Base-by-base conservation (phyloP, 1,140 invertebrate genomes). In the Tyrophagus putrescentiae region DNA sequence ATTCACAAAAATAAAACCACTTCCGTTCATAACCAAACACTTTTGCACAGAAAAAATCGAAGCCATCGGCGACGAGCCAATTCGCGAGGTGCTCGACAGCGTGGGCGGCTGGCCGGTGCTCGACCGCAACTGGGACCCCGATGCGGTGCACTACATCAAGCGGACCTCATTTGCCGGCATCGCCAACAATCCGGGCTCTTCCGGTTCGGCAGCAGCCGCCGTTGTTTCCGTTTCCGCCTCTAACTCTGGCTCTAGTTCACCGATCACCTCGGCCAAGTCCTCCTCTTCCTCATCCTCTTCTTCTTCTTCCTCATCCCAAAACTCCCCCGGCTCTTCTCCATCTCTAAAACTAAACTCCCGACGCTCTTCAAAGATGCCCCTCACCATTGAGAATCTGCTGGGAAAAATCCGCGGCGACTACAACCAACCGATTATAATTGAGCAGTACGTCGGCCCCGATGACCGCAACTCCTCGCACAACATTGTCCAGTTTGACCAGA, bases 81-180 rank as follows among this genome's bases (percentile, higher is more conserved):
- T 91, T 3, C 67, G 79, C 5, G 75, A 79, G 0, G 82, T 89
- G 65, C 70, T 92, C 39, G 75, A 78, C 23, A 73, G 77, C 21
- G 72, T 94, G 4, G 89, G 89, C 13, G 88, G 87, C 4, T 94
- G 89, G 89, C 91, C 91, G 0, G 82, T 91, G 5, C 72, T 92
- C 0, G 80, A 85, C 64, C 84, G 82, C 0, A 76, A 76, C 53
- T 89, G 85, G 85, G 71, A 67, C 1, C 42, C 61, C 4, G 41
- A 73, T 75, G 1, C 79, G 79, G 65, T 39, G 61, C 62, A 32
- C 36, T 41, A 25, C 45, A 3, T 54, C 1, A 54, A 54, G 25
- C 13, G 25, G 39, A 54, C 52, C 4, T 18, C 28, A 3, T 34
- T 54, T 2, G n/a, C 18, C 25, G 41, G 25, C 41, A 1, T 1